These are phyloP conservation scores for Megalopta genalis DNA, from an alignment of 1,140 invertebrate genomes.

Conservation along the genomic window DNA sequence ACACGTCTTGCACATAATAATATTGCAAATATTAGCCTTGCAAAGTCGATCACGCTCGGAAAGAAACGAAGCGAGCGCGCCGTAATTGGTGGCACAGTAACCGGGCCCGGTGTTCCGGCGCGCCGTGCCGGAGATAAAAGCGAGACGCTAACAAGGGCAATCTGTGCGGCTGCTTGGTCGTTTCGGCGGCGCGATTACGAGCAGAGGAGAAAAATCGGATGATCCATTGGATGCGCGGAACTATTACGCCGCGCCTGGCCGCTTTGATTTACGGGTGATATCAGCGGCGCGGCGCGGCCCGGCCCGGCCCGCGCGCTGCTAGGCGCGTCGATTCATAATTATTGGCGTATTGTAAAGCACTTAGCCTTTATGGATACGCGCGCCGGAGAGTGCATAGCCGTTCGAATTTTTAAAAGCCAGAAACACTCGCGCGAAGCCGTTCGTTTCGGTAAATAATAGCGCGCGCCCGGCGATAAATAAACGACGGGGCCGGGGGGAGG, in stretches of 20 bases:
- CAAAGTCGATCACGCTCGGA: too few relatives aligned
- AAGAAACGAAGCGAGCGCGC: too few relatives aligned
- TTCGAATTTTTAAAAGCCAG: constrained; percentile 54
- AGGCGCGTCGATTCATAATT: constrained; percentile 34
- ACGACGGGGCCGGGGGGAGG: too few relatives aligned
- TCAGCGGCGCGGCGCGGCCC: not conserved
- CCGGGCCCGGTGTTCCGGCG: too few relatives aligned
- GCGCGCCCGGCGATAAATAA: constrained; percentile 40
- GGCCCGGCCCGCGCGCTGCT: not conserved
- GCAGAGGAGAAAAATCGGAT: not conserved
- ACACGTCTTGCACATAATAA: too few relatives aligned
- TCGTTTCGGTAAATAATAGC: constrained; percentile 49
- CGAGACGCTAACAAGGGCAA: too few relatives aligned
- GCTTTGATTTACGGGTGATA: constrained; percentile 33
- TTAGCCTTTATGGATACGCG: constrained; percentile 45
- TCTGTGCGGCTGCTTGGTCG: not conserved
- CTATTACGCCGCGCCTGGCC: not conserved
- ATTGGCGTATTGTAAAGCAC: constrained; percentile 48
- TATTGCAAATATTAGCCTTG: too few relatives aligned
- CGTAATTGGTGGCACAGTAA: too few relatives aligned
- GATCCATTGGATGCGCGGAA: not conserved
- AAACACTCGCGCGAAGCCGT: constrained; percentile 44
- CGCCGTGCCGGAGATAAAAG: too few relatives aligned
- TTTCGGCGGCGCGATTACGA: not conserved
- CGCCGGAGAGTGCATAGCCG: constrained; percentile 32